phyloP scores from a whole-genome alignment of 1,140 invertebrate species.

The Ctenoplectra terminalis region DNA sequence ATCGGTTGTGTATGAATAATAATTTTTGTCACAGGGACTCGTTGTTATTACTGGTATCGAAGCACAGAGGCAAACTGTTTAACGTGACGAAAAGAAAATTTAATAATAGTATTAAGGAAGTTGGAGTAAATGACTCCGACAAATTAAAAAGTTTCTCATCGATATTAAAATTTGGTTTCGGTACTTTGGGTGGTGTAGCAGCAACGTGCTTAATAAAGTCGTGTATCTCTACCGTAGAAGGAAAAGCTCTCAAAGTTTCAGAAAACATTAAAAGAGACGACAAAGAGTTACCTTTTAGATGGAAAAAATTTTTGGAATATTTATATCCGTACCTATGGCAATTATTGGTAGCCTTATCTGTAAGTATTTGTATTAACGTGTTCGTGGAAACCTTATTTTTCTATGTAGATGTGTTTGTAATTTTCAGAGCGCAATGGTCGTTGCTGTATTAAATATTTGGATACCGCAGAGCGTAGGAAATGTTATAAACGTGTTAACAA shows the following conservation, averaged over 20 bases:
- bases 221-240: constrained; percentile 16
- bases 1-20: background rate
- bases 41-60: constrained; percentile 37
- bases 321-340: constrained; percentile 84
- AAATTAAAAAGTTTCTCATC: constrained; percentile 5
- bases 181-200: constrained; percentile 55
- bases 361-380: constrained; percentile 81
- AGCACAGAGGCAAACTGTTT: constrained; percentile 30
- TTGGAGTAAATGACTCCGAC: background rate
- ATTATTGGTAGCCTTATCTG: constrained; percentile 83
- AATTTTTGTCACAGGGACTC: constrained; percentile 56
- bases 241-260: constrained; percentile 32
- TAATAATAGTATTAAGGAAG: constrained; percentile 34
- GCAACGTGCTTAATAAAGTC: constrained; percentile 46
- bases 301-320: constrained; percentile 86
- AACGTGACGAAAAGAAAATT: constrained; percentile 55
- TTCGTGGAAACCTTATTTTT: background rate
- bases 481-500: constrained; percentile 89
- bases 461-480: constrained; percentile 90
- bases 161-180: constrained; percentile 54
- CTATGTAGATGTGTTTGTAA: constrained; percentile 1
- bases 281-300: constrained; percentile 80
- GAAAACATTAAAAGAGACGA: constrained; percentile 26
- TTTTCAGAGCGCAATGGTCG: constrained; percentile 89
- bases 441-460: constrained; percentile 92